These are phyloP conservation scores for Melopsittacus undulatus DNA, from an alignment of 2,797 vertebrate species.

Conservation along the genomic window DNA sequence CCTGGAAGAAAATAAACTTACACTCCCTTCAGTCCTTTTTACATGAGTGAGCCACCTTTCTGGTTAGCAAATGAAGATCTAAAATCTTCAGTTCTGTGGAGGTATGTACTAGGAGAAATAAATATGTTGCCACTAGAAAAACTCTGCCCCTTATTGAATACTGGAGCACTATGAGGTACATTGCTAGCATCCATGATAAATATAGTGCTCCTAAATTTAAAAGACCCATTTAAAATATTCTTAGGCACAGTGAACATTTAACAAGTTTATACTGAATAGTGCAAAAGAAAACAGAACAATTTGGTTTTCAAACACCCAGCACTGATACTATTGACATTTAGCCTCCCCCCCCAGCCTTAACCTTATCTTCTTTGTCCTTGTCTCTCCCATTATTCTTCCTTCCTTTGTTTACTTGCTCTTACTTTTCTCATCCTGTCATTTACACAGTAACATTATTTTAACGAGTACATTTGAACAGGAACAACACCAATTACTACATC, in stretches of 20 bases:
- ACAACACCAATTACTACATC: constrained; percentile 62
- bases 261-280: constrained; percentile 59
- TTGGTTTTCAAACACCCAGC: constrained; percentile 40
- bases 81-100: background rate
- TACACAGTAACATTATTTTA: constrained; percentile 73
- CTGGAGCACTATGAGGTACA: background rate
- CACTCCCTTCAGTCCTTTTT: background rate
- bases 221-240: constrained; percentile 52
- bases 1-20: background rate
- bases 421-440: constrained; percentile 63
- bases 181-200: constrained; percentile 1
- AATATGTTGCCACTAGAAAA: background rate
- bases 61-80: constrained; percentile 6
- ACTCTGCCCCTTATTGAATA: constrained; percentile 14
- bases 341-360: constrained; percentile 29
- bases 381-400: constrained; percentile 48
- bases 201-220: constrained; percentile 45
- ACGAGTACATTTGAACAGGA: constrained; percentile 71
- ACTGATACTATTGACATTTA: constrained; percentile 61
- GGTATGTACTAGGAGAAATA: background rate
- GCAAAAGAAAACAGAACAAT: constrained; percentile 33
- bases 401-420: constrained; percentile 61
- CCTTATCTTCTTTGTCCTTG: constrained; percentile 54
- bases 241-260: constrained; percentile 52
- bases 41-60: background rate